Evolutionary conservation across 2,888 invertebrate genomes (phyloP), one percentile per base, ranked within the genome.

Genomic region (Eledona agricola): DNA sequence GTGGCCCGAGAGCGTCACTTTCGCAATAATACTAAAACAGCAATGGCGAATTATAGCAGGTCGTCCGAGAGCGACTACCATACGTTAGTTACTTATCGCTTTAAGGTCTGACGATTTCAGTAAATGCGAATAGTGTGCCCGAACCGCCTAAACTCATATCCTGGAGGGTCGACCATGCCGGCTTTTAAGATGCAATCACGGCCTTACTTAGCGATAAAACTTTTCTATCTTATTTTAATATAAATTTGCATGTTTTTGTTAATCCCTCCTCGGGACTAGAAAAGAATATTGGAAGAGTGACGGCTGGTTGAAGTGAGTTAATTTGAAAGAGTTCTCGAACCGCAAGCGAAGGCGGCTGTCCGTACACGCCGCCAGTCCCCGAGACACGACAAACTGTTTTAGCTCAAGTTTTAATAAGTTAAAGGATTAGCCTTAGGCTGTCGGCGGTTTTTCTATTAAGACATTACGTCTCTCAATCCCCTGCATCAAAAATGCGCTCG

Each of bases 201-300:
- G 46, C 56, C 52, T 58, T 57, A 60, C 52, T 43, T 50, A 16
- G 45, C 52, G 62, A 63, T 63, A 62, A 70, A 71, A 73, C 65
- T 71, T 73, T 71, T 65, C 68, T 62, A 70, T 71, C 66, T 70
- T 69, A 72, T 72, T 69, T 69, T 73, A 73, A 74, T 73, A 73
- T 71, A 72, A 74, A 74, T 76, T 75, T 75, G 75, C 75, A 76
- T 74, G 73, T 74, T 74, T 71, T 74, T 72, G 73, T 72, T 74
- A 75, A 75, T 74, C 74, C 71, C 63, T 65, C 61, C 63, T 58
- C 43, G 63, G 61, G 63, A 57, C 62, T 60, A 61, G 67, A 66
- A 69, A 69, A 71, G 64, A 70, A 70, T 71, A 69, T 72, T 63
- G 61, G 62, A 66, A 63, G 64, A 71, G 71, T 70, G 71, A 71